Conservation (phyloP, 2,113 vertebrate genomes). For the Solea solea region DNA sequence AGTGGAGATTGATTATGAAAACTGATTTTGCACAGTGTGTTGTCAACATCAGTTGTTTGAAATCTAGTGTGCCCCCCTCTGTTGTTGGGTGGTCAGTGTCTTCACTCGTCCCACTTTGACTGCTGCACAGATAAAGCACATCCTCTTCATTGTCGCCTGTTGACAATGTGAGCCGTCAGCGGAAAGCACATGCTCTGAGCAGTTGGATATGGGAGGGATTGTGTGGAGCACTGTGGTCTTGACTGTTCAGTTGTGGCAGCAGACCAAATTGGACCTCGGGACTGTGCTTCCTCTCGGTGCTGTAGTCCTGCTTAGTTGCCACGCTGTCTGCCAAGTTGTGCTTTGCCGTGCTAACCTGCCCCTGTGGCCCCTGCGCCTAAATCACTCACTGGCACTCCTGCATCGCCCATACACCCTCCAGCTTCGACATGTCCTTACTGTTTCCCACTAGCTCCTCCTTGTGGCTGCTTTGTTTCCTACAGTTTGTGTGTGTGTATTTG, state of each 20-base stretch:
- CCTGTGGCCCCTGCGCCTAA: slow-evolving; percentile 41
- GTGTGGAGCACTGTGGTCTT: slow-evolving; percentile 21
- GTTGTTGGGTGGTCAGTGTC: neutral
- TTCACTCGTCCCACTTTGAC: neutral
- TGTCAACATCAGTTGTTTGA: neutral
- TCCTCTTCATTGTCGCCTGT: slow-evolving; percentile 5
- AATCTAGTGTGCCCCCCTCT: neutral
- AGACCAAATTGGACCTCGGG: slow-evolving; percentile 25
- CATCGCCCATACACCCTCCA: slow-evolving; percentile 52
- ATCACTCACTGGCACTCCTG: slow-evolving; percentile 59
- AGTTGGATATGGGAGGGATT: neutral
- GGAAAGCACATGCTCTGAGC: slow-evolving; percentile 9
- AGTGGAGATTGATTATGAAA: neutral
- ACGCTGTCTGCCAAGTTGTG: slow-evolving; percentile 69
- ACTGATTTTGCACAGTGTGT: neutral
- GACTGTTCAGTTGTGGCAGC: slow-evolving; percentile 32
- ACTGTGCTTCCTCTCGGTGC: slow-evolving; percentile 44
- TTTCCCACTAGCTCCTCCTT: slow-evolving; percentile 70
- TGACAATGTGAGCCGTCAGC: neutral
- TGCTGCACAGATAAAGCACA: neutral
- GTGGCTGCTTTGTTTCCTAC: slow-evolving; percentile 70
- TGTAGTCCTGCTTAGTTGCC: slow-evolving; percentile 64
- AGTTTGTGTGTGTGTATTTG: slow-evolving; percentile 44
- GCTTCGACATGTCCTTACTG: slow-evolving; percentile 59
- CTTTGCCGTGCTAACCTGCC: slow-evolving; percentile 74